Base-by-base conservation (phyloP, 2,113 vertebrate genomes). In the Scopus umbretta region DNA sequence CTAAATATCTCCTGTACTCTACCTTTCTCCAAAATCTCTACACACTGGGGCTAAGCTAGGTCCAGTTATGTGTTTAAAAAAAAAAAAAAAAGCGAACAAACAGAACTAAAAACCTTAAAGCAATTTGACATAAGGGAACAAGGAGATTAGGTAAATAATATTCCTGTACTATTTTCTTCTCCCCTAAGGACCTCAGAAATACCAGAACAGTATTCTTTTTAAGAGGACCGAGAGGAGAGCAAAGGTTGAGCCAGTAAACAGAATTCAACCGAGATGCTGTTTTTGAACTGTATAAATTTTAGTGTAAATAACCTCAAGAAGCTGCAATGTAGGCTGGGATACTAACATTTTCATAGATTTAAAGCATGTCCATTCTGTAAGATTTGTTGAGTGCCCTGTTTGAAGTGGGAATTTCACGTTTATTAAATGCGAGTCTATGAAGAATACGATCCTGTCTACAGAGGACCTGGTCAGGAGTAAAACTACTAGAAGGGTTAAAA, bases 371-470 rank as follows among this genome's bases (percentile, higher is more conserved):
- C 21, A 5, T 52, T 50, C 20, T 11, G 11, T 38, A 9, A 23
- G 4, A 38, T 17, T 50, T 56, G 58, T 45, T 52, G 53, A 29
- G 15, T 7, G 25, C 50, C 22, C 14, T 30, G 0, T 47, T 56
- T 13, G 45, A 25, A 47, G 22, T 5, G 50, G 9, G 13, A n/a
- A 3, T 47, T 26, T 50, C 7, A 0, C 65, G 2, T 49, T 5
- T 52, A 2, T 49, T 19, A 9, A 15, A 13, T 2, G 34, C 2
- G n/a, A 11, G 25, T 1, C 67, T 43, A 0, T 4, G 53, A 5
- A 26, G 9, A 58, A 4, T 10, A 3, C 0, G 47, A 1, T 1
- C 3, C 7, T 56, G 30, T 2, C 5, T 13, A 7, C 32, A 2
- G 36, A 7, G 42, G 11, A 13, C 45, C 26, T 22, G 1, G n/a